phyloP scores from a whole-genome alignment of 2,888 invertebrate genomes.

The Fragum sueziense region DNA sequence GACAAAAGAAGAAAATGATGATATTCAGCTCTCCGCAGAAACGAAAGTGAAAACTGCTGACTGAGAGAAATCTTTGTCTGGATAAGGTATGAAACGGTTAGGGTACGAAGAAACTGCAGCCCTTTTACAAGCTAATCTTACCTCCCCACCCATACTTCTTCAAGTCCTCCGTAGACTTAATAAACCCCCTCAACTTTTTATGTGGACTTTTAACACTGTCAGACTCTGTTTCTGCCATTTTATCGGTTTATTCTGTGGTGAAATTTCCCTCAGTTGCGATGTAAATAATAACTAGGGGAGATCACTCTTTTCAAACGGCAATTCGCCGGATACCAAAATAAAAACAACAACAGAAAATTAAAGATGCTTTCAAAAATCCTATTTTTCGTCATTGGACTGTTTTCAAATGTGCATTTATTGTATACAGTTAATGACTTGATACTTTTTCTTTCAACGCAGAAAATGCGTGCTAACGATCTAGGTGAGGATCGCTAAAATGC shows the following conservation, averaged over 20 bases:
- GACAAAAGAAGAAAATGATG: no score
- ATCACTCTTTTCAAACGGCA: neutral
- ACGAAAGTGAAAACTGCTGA: no score
- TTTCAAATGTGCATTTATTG: neutral
- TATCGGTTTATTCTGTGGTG: neutral
- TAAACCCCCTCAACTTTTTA: constrained; percentile 20
- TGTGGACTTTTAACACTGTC: constrained; percentile 1
- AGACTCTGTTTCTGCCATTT: constrained; percentile 52
- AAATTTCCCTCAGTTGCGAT: constrained; percentile 1
- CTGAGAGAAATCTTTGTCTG: no score
- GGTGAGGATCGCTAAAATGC: neutral
- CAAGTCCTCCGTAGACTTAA: constrained; percentile 51
- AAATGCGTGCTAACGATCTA: constrained; percentile 1
- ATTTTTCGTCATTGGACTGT: neutral
- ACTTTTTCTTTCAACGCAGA: constrained; percentile 18
- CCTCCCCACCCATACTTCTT: constrained; percentile 66
- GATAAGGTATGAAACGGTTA: no score
- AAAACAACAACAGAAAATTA: neutral
- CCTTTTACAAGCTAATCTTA: constrained; percentile 26
- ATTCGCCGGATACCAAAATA: neutral
- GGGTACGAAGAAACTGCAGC: no score
- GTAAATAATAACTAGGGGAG: constrained; percentile 17
- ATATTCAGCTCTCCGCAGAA: no score
- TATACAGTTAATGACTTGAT: neutral
- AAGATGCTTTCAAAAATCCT: constrained; percentile 4